Percentiles rank a stretch among this genome's conserved stretches.
Evolutionary conservation across 1,140 invertebrate genomes (phyloP).

Genomic region (Theocolax elegans): DNA sequence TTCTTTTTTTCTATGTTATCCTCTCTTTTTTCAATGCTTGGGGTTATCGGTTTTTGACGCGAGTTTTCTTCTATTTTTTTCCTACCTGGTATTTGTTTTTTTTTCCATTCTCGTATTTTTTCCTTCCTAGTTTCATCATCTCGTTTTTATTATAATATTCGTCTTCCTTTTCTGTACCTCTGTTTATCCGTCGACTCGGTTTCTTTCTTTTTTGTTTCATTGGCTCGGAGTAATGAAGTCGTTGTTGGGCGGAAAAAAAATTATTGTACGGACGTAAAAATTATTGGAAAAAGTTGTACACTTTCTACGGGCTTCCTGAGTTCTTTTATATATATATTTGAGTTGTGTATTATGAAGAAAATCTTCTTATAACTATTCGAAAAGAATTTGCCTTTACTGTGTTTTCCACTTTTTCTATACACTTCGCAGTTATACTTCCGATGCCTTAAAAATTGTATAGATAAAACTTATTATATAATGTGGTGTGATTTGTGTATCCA

Average conservation of each 20-base stretch:
- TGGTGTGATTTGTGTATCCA: too few species aligned
- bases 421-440: too few species aligned
- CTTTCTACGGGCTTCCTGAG: too few species aligned
- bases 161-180: neutral
- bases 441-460: too few species aligned
- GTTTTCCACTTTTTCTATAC: too few species aligned
- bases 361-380: neutral
- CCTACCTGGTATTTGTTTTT: too few species aligned
- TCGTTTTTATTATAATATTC: neutral
- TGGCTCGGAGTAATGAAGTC: slow-evolving; percentile 1
- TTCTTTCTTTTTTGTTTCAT: neutral
- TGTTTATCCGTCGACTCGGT: neutral
- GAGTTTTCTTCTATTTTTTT: neutral
- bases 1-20: too few species aligned
- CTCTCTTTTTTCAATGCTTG: too few species aligned
- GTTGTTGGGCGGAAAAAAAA: neutral
- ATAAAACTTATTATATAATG: too few species aligned
- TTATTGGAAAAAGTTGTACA: slow-evolving; percentile 16
- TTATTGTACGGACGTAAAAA: neutral
- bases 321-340: too few species aligned
- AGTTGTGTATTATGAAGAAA: neutral
- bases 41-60: slow-evolving; percentile 14
- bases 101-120: too few species aligned
- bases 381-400: neutral
- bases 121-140: neutral